A percentile compares a stretch with the other conserved stretches of the same genome.
These are phyloP conservation scores for Parazoanthus darwini DNA, from an alignment of 92 coral and sea anemone species.

Conservation along the genomic window DNA sequence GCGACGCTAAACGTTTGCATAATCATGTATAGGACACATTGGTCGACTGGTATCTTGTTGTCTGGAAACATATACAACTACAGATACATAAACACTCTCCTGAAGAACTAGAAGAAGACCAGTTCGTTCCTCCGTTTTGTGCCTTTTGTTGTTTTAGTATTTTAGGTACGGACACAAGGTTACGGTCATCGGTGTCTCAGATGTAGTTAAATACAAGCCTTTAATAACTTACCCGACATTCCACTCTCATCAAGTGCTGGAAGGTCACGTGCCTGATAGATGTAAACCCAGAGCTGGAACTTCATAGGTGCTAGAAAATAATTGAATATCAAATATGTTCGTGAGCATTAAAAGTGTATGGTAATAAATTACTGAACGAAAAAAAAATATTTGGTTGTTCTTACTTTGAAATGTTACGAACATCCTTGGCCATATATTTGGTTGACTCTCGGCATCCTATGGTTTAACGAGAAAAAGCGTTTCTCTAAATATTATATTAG, in stretches of 20 bases:
- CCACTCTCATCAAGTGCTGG: constrained; percentile 88
- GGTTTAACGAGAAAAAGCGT: not conserved
- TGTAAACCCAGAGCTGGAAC: constrained; percentile 89
- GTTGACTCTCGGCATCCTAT: constrained; percentile 43
- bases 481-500: too few species aligned
- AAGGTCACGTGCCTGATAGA: constrained; percentile 96
- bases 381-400: constrained; percentile 13
- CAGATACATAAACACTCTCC: not conserved
- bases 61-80: too few species aligned
- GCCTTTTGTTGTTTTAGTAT: too few species aligned
- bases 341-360: not conserved
- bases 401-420: constrained; percentile 89
- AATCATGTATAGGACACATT: too few species aligned
- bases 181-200: too few species aligned
- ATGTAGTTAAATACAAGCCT: too few species aligned
- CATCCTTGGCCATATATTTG: constrained; percentile 75
- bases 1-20: too few species aligned
- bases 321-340: not conserved
- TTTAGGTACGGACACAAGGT: too few species aligned
- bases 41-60: too few species aligned
- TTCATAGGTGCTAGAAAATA: constrained; percentile 69
- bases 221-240: constrained; percentile 68
- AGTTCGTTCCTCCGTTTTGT: too few species aligned
- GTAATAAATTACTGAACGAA: not conserved
- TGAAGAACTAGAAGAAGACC: too few species aligned